These are phyloP conservation scores for Halcyon smyrnensis DNA, from an alignment of 2,797 vertebrate species.

Conservation along the genomic window DNA sequence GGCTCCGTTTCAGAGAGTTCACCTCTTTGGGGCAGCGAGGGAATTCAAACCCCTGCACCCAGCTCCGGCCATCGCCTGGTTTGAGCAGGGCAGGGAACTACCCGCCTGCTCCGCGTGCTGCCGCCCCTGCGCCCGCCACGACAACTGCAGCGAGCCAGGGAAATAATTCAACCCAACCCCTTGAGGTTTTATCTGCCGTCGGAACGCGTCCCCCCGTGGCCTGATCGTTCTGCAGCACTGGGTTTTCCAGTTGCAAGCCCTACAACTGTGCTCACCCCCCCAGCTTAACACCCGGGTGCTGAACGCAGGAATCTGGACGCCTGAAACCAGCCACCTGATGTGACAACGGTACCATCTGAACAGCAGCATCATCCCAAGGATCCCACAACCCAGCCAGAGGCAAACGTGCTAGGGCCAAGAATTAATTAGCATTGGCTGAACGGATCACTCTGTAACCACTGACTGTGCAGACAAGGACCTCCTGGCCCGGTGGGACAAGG, in stretches of 20 bases:
- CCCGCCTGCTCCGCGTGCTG: rapidly evolving
- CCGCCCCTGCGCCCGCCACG: neutral
- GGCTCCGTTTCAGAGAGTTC: neutral
- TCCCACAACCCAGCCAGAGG: neutral
- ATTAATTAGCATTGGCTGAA: rapidly evolving
- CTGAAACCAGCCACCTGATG: rapidly evolving
- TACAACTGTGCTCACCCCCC: neutral
- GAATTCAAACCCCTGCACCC: neutral
- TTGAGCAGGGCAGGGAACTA: rapidly evolving
- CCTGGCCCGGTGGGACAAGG: neutral
- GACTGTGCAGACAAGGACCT: neutral
- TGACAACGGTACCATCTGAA: rapidly evolving
- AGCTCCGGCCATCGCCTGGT: neutral
- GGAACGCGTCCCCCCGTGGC: rapidly evolving
- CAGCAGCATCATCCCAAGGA: rapidly evolving
- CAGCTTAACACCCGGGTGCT: rapidly evolving
- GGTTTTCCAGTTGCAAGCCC: neutral
- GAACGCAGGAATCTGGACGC: rapidly evolving
- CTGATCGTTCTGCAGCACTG: neutral
- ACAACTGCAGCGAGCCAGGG: neutral
- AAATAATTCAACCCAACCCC: neutral
- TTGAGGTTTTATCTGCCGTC: rapidly evolving
- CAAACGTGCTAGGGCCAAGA: rapidly evolving
- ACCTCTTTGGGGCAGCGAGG: neutral
- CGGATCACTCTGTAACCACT: rapidly evolving